Conservation (phyloP, 2,888 invertebrate species). For the Scrobipalpa atriplicella region DNA sequence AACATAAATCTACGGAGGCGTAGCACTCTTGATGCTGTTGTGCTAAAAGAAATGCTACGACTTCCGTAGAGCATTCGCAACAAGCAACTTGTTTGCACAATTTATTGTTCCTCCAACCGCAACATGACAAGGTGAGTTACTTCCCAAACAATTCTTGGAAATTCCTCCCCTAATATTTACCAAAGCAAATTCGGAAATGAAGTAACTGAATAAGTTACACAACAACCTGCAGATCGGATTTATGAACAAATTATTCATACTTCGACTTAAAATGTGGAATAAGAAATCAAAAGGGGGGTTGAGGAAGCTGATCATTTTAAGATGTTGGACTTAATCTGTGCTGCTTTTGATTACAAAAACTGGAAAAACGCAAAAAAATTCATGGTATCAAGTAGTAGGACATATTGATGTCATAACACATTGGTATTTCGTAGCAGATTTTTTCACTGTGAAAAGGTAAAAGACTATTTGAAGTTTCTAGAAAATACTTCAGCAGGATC, state of each 20-base stretch:
- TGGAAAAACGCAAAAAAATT: too few relatives aligned
- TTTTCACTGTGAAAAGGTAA: background rate
- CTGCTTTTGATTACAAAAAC: too few relatives aligned
- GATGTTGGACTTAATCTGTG: too few relatives aligned
- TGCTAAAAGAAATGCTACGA: conserved; percentile 42
- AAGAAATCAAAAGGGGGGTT: background rate
- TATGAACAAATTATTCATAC: conserved; percentile 1
- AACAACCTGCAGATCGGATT: conserved; percentile 6
- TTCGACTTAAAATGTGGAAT: background rate
- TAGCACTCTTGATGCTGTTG: conserved; percentile 27
- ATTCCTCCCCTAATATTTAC: conserved; percentile 10
- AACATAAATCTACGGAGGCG: background rate
- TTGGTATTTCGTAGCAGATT: too few relatives aligned
- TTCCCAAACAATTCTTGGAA: conserved; percentile 4
- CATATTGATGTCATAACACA: too few relatives aligned
- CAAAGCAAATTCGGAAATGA: conserved; percentile 8
- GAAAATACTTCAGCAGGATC: conserved; percentile 1
- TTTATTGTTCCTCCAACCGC: conserved; percentile 49
- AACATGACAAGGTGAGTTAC: conserved; percentile 38
- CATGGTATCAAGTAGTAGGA: too few relatives aligned
- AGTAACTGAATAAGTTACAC: conserved; percentile 18
- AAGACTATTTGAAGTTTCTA: background rate
- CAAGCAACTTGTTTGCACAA: conserved; percentile 52
- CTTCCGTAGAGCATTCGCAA: conserved; percentile 43
- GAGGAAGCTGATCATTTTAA: background rate